phyloP scores from a whole-genome alignment of 2,113 vertebrate genomes.

The Bubalus kerabau region DNA sequence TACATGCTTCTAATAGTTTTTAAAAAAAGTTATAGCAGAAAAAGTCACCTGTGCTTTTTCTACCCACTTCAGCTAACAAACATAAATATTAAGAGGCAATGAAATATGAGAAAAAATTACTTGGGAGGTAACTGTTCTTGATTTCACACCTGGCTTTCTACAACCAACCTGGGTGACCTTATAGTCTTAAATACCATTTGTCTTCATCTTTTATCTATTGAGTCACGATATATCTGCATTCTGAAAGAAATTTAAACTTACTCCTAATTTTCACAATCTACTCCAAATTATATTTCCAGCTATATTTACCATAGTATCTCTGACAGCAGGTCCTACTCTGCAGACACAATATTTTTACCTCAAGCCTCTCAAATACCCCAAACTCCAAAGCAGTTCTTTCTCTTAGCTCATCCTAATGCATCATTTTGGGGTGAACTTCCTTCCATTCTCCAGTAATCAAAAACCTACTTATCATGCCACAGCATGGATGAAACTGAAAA shows the following conservation, averaged over 20 bases:
- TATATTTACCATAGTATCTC: neutral
- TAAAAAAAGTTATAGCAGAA: neutral
- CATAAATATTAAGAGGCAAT: neutral
- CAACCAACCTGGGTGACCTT: neutral
- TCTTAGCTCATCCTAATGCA: neutral
- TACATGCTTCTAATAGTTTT: neutral
- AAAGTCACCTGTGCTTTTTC: neutral
- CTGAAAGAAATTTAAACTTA: neutral
- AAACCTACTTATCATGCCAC: neutral
- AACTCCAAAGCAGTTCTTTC: neutral
- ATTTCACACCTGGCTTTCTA: neutral
- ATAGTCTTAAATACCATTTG: neutral
- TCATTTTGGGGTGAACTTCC: neutral
- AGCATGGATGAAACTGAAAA: neutral
- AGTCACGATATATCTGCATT: neutral
- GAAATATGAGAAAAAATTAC: neutral
- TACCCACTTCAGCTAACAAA: neutral
- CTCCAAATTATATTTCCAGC: neutral
- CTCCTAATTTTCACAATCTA: neutral
- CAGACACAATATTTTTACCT: neutral
- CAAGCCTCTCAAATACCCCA: neutral
- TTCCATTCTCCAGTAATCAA: neutral
- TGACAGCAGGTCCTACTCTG: neutral
- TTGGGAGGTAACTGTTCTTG: neutral
- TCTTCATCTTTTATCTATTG: neutral